phyloP scores from a whole-genome alignment of 2,113 vertebrate genomes.

The Psophia crepitans region DNA sequence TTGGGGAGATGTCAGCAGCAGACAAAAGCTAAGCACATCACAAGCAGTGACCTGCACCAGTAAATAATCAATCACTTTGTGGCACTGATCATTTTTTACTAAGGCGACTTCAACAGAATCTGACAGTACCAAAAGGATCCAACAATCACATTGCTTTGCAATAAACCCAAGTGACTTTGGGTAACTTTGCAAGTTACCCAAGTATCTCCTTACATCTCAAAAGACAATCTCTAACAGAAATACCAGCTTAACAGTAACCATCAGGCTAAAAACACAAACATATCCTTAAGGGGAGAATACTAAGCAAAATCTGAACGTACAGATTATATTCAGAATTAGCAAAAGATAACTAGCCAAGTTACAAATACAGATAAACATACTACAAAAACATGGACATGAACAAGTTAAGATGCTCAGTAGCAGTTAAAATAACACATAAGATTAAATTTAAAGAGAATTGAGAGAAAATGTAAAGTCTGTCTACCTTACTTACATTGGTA shows the following conservation, averaged over 20 bases:
- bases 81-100: not conserved
- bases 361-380: not conserved
- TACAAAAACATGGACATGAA: not conserved
- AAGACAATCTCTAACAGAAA: not conserved
- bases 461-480: not conserved
- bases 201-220: not conserved
- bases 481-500: not conserved
- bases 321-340: not conserved
- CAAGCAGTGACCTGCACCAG: not conserved
- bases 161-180: too few relatives aligned
- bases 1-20: not conserved
- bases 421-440: not conserved
- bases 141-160: not conserved
- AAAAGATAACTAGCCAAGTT: not conserved
- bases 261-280: not conserved
- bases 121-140: not conserved
- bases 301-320: not conserved
- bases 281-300: not conserved
- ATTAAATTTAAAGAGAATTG: not conserved
- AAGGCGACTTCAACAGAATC: not conserved
- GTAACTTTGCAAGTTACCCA: not conserved
- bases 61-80: not conserved
- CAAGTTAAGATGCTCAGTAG: not conserved
- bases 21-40: not conserved
- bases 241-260: not conserved